Conservation (phyloP, 2,888 invertebrate species). For the Nephrotoma guestfalica region DNA sequence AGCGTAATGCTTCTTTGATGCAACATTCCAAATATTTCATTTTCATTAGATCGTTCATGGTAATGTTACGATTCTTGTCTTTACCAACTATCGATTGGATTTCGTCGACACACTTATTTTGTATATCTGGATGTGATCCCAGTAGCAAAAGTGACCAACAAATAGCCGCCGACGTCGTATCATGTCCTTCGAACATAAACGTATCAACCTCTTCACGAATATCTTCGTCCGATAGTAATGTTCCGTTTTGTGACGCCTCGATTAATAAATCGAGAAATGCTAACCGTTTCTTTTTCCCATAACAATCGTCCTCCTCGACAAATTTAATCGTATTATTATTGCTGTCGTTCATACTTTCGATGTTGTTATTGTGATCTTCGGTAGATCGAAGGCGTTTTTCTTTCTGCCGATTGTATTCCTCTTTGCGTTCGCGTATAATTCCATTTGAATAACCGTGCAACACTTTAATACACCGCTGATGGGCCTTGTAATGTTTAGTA, state of each 20-base stretch:
- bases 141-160: slow-evolving; percentile 31
- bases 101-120: slow-evolving; percentile 34
- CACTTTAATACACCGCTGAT: slow-evolving; percentile 33
- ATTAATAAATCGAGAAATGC: slow-evolving; percentile 44
- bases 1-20: slow-evolving; percentile 49
- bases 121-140: slow-evolving; percentile 29
- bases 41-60: slow-evolving; percentile 41
- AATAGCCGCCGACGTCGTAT: slow-evolving; percentile 33
- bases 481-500: slow-evolving; percentile 37
- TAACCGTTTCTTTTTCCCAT: slow-evolving; percentile 36
- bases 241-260: slow-evolving; percentile 38
- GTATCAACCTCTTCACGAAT: slow-evolving; percentile 50
- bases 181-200: slow-evolving; percentile 43
- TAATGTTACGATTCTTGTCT: slow-evolving; percentile 33
- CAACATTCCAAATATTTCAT: slow-evolving; percentile 55
- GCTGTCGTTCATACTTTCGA: slow-evolving; percentile 15
- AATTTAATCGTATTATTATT: slow-evolving; percentile 14
- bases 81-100: slow-evolving; percentile 34
- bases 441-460: slow-evolving; percentile 35
- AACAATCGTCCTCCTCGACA: slow-evolving; percentile 18
- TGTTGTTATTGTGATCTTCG: slow-evolving; percentile 11
- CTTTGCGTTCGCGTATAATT: slow-evolving; percentile 35
- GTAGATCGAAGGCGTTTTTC: slow-evolving; percentile 13
- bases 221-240: slow-evolving; percentile 28
- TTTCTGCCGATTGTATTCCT: slow-evolving; percentile 22